Evolutionary conservation across 1,140 invertebrate genomes (phyloP).

Genomic region (Schmidtea mediterranea): DNA sequence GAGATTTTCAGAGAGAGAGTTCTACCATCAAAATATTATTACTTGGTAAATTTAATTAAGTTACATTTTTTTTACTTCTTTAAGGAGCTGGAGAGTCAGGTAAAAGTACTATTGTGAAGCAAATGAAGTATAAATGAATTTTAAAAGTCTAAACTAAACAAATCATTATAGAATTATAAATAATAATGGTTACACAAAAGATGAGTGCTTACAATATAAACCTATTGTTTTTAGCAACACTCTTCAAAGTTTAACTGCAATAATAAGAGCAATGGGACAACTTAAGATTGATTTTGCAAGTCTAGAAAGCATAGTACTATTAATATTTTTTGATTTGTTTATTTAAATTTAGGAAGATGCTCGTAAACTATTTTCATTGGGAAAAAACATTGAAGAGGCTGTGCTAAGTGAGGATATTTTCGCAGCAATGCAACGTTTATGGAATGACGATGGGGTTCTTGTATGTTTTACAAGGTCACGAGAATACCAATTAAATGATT

Average conservation of each 20-base stretch:
- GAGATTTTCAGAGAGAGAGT: neutral
- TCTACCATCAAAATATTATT: neutral
- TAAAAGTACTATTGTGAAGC: constrained; percentile 89
- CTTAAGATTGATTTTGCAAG: constrained; percentile 38
- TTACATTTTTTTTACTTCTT: neutral
- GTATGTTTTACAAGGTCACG: constrained; percentile 48
- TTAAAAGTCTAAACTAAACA: constrained; percentile 40
- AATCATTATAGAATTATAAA: constrained; percentile 59
- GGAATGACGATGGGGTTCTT: constrained; percentile 62
- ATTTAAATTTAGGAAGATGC: constrained; percentile 42
- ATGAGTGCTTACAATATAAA: constrained; percentile 70
- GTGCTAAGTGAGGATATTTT: constrained; percentile 50
- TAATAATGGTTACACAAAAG: constrained; percentile 63
- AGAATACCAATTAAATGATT: constrained; percentile 81
- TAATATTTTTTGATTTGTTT: constrained; percentile 49
- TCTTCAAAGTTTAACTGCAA: constrained; percentile 56
- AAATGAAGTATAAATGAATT: constrained; percentile 45
- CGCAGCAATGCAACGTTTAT: constrained; percentile 30
- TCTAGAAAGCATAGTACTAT: constrained; percentile 24
- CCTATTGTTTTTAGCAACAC: constrained; percentile 70
- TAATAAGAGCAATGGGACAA: constrained; percentile 71
- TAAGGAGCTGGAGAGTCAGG: constrained; percentile 76
- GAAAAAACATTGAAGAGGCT: constrained; percentile 71
- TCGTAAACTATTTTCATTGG: constrained; percentile 56
- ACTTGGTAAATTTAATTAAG: neutral